phyloP scores from a whole-genome alignment of 2,888 invertebrate species.

The Allygus modestus region DNA sequence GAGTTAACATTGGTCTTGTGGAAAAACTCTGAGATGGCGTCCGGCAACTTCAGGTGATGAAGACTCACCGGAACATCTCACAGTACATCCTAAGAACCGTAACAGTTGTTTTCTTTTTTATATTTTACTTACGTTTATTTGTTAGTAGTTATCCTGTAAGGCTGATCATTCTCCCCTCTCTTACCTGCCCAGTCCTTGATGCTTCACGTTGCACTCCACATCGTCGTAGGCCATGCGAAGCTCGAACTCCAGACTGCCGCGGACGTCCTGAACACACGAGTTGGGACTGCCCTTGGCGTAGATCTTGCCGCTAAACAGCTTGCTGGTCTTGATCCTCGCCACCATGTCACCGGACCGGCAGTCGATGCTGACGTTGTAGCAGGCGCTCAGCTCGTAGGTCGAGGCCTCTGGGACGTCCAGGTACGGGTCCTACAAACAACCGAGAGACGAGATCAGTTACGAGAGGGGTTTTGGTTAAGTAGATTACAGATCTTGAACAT shows the following conservation, averaged over 20 bases:
- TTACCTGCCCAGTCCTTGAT: constrained; percentile 85
- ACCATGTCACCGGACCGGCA: constrained; percentile 96
- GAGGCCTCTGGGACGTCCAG: constrained; percentile 94
- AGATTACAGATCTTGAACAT: no score
- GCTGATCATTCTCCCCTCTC: background rate
- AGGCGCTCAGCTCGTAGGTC: constrained; percentile 94
- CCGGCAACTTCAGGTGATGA: no score
- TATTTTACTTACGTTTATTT: no score
- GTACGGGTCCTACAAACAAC: constrained; percentile 85
- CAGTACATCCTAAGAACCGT: no score
- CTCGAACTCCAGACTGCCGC: constrained; percentile 93
- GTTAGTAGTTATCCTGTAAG: no score
- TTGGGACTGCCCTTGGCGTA: constrained; percentile 97
- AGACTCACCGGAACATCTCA: no score
- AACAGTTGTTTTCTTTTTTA: no score
- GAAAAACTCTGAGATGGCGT: no score
- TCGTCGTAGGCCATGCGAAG: constrained; percentile 95
- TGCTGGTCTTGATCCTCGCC: constrained; percentile 93
- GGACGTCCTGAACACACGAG: constrained; percentile 93
- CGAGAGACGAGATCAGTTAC: background rate
- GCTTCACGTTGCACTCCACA: constrained; percentile 94
- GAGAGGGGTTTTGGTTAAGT: no score
- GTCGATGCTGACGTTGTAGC: constrained; percentile 96
- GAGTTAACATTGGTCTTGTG: no score
- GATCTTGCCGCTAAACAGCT: constrained; percentile 95